phyloP scores from a whole-genome alignment of 2,113 vertebrate species.

The Oenanthe melanoleuca region DNA sequence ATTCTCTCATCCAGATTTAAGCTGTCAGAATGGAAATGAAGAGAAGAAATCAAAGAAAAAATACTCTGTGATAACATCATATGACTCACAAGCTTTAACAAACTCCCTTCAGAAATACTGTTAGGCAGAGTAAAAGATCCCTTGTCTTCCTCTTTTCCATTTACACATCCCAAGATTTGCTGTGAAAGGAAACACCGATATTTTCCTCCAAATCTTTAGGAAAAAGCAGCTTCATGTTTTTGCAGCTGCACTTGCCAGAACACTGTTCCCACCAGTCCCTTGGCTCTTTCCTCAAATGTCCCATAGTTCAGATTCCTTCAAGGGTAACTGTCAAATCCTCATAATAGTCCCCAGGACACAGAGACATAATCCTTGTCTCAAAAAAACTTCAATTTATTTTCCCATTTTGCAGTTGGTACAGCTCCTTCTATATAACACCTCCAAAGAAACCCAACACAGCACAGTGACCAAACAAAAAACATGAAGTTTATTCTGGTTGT shows the following conservation, averaged over 20 bases:
- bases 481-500: background rate
- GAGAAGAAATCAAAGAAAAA: background rate
- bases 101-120: background rate
- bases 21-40: constrained; percentile 1
- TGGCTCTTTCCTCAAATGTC: background rate
- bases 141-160: constrained; percentile 17
- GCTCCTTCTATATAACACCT: background rate
- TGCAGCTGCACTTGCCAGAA: constrained; percentile 57
- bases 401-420: background rate
- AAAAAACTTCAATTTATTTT: background rate
- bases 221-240: constrained; percentile 46
- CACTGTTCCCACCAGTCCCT: background rate
- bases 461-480: background rate
- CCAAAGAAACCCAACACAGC: background rate
- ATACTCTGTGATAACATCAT: background rate
- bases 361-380: background rate
- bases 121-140: background rate
- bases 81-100: background rate
- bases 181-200: background rate
- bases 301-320: constrained; percentile 39
- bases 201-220: constrained; percentile 44
- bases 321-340: background rate
- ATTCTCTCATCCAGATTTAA: background rate
- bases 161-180: constrained; percentile 1
- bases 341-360: background rate